Conservation (phyloP, 2,797 vertebrate genomes). For the Myotis planiceps region DNA sequence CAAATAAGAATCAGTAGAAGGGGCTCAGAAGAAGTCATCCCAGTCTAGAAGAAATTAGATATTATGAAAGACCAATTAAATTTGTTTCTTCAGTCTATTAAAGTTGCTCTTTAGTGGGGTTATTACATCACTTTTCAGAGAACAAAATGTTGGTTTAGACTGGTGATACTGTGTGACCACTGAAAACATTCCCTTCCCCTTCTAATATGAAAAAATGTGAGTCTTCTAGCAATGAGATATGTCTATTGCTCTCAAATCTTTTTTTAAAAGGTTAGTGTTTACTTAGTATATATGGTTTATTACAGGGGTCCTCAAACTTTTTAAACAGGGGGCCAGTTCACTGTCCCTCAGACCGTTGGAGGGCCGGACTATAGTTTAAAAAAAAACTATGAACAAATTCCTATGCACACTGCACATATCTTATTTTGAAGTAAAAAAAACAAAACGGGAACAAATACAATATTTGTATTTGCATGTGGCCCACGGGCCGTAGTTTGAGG, state of each 20-base stretch:
- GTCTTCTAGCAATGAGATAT: neutral
- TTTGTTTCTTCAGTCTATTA: neutral
- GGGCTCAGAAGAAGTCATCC: conserved; percentile 41
- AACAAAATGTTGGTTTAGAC: neutral
- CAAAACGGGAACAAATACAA: too few relatives aligned
- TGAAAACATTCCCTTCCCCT: neutral
- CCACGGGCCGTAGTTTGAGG: too few relatives aligned
- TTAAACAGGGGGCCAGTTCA: too few relatives aligned
- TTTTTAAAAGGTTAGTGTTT: neutral
- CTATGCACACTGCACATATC: too few relatives aligned
- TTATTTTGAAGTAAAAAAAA: too few relatives aligned
- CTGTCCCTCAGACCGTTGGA: too few relatives aligned
- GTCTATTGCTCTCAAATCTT: neutral
- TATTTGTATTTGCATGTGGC: too few relatives aligned
- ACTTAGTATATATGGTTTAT: neutral
- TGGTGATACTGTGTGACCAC: neutral
- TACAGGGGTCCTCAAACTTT: neutral
- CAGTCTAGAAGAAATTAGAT: conserved; percentile 18
- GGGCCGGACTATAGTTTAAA: too few relatives aligned
- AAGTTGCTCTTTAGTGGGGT: neutral
- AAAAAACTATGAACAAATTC: too few relatives aligned
- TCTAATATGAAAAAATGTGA: neutral
- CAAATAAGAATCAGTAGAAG: conserved; percentile 36
- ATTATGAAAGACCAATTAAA: conserved; percentile 38
- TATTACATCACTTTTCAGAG: neutral